Percentiles rank a stretch among this genome's conserved stretches.
phyloP scores from a whole-genome alignment of 1,140 invertebrate species.

The Ectropis grisescens region DNA sequence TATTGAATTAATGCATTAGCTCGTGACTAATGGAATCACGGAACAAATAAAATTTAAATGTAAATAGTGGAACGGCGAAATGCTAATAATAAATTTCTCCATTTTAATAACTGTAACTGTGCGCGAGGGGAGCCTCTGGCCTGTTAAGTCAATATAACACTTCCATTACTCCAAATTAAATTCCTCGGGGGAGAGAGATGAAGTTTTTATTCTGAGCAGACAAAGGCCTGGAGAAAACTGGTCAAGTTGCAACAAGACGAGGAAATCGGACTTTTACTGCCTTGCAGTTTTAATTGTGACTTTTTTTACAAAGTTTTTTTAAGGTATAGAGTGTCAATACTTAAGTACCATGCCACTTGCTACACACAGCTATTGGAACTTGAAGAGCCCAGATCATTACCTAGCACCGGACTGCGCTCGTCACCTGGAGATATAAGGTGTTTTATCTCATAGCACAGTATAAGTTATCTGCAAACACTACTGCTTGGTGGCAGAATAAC shows the following conservation, averaged over 20 bases:
- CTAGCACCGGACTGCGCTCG: no score
- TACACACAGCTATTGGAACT: no score
- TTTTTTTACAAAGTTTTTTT: no score
- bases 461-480: no score
- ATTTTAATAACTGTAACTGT: constrained; percentile 68
- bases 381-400: no score
- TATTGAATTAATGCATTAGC: constrained; percentile 52
- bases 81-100: constrained; percentile 69
- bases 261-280: background rate
- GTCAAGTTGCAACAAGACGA: constrained; percentile 7
- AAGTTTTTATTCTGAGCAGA: constrained; percentile 64
- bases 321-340: no score
- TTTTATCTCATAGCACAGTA: no score
- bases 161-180: constrained; percentile 70
- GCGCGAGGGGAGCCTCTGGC: constrained; percentile 57
- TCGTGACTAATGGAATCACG: constrained; percentile 64
- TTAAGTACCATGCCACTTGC: no score
- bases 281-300: no score
- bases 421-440: no score
- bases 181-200: constrained; percentile 64
- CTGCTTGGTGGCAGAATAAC: no score
- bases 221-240: constrained; percentile 51
- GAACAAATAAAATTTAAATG: constrained; percentile 69
- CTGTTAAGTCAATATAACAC: constrained; percentile 70
- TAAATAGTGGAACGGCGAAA: constrained; percentile 63